Evolutionary conservation across 2,797 vertebrate species (phyloP).

Genomic region (Bucorvus abyssinicus): DNA sequence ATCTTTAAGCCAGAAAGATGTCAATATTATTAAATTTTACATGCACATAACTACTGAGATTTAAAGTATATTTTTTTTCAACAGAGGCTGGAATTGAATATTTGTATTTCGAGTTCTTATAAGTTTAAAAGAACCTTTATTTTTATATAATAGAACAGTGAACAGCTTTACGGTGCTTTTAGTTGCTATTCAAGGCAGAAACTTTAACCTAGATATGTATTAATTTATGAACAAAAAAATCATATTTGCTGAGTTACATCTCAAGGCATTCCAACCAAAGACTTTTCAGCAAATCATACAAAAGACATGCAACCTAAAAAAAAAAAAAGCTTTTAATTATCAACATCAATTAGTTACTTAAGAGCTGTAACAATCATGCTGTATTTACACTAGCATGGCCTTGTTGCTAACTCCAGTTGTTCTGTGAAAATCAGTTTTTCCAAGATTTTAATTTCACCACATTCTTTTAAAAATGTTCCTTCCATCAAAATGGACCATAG

Average conservation of each 20-base stretch:
- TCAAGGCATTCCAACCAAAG: not conserved
- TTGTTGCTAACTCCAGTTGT: not conserved
- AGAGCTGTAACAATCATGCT: not conserved
- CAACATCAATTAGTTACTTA: not conserved
- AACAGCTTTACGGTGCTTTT: not conserved
- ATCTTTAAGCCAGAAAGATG: slow-evolving; percentile 15
- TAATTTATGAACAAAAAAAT: not conserved
- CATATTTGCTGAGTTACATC: not conserved
- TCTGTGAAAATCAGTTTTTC: not conserved
- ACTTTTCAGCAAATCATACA: not conserved
- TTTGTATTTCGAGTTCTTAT: not conserved
- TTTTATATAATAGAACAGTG: not conserved
- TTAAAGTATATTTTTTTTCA: not conserved
- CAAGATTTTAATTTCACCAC: not conserved
- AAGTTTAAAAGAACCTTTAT: not conserved
- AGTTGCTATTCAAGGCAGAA: not conserved
- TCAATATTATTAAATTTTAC: not conserved
- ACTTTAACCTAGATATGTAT: not conserved
- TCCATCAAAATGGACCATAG: not conserved
- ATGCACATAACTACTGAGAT: not conserved
- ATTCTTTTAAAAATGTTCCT: not conserved
- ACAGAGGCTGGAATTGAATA: not conserved
- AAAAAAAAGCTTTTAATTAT: not conserved
- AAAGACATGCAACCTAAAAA: not conserved
- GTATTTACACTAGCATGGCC: not conserved